Evolutionary conservation across 2,113 vertebrate genomes (phyloP).

Genomic region (Gnathonemus echidnorhynchus): DNA sequence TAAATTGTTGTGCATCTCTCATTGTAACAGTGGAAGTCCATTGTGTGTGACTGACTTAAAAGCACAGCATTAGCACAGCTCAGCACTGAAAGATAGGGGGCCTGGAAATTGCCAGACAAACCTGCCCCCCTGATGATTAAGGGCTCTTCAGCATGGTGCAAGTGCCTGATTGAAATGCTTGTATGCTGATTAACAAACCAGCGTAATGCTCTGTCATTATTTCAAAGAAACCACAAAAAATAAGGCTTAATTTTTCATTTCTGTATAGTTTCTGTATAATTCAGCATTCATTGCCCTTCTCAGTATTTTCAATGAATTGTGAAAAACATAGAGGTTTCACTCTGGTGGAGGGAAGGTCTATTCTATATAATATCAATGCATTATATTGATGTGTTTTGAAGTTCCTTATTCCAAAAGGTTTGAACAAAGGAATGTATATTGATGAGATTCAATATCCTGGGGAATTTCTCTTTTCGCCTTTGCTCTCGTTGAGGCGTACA

Average conservation of each 20-base stretch:
- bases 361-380: neutral
- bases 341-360: neutral
- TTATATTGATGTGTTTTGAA: neutral
- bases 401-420: neutral
- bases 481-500: neutral
- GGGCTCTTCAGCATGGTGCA: neutral
- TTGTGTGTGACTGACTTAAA: neutral
- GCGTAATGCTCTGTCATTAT: neutral
- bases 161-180: neutral
- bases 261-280: neutral
- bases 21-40: neutral
- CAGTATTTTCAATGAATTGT: neutral
- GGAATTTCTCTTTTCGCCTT: neutral
- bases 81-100: neutral
- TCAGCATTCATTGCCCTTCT: neutral
- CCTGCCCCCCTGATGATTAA: neutral
- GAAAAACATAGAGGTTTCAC: neutral
- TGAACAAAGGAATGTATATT: neutral
- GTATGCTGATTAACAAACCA: neutral
- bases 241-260: neutral
- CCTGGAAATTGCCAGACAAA: neutral
- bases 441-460: neutral
- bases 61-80: neutral
- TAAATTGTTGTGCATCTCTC: conserved; percentile 1
- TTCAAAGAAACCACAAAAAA: neutral